Evolutionary conservation across 2,113 vertebrate genomes (phyloP).

Genomic region (Coptodon bakossiorum): DNA sequence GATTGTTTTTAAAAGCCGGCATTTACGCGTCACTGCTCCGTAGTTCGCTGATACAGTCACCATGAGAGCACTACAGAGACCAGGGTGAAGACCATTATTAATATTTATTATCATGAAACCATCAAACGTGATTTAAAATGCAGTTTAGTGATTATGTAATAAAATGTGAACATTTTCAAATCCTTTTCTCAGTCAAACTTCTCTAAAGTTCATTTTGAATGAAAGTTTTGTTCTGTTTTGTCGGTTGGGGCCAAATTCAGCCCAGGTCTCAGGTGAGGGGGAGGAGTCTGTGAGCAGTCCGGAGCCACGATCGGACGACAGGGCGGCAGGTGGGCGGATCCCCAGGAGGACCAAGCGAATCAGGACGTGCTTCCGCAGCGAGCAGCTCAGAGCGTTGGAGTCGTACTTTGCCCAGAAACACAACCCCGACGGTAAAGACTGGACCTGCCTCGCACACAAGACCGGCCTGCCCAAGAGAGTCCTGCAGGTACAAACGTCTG

Average conservation of each 20-base stretch:
- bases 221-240: not conserved
- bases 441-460: constrained; percentile 62
- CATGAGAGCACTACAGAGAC: rapidly evolving
- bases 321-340: not conserved
- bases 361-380: constrained; percentile 69
- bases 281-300: constrained; percentile 67
- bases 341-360: constrained; percentile 60
- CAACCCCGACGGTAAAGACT: constrained; percentile 71
- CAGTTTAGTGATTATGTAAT: not conserved
- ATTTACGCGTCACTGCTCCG: rapidly evolving
- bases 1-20: not conserved
- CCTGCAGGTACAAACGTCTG: constrained; percentile 50
- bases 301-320: constrained; percentile 46
- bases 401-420: constrained; percentile 68
- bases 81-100: not conserved
- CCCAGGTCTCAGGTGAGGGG: constrained; percentile 36
- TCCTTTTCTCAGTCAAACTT: not conserved
- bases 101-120: not conserved
- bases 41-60: not conserved
- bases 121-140: not conserved
- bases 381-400: constrained; percentile 70
- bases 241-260: not conserved
- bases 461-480: constrained; percentile 73
- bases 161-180: not conserved
- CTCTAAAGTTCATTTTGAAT: not conserved